Percentiles rank a stretch among this genome's conserved stretches.
Evolutionary conservation across 2,888 invertebrate genomes (phyloP).

Genomic region (Altica lythri): DNA sequence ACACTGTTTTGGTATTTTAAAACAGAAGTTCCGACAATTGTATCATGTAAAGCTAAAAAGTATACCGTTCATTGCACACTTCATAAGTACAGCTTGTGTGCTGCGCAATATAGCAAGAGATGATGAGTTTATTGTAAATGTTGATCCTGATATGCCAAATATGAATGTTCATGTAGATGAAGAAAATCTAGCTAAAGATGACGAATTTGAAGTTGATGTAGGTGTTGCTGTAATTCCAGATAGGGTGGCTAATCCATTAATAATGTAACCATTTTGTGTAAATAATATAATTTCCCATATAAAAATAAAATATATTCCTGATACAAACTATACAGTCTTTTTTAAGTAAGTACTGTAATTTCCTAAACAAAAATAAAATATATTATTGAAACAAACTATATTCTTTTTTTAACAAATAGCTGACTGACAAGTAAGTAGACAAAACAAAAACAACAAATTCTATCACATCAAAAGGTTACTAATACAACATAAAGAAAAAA

Average conservation of each 20-base stretch:
- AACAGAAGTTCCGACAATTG: conserved; percentile 28
- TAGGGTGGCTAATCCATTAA: too few species aligned
- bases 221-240: conserved; percentile 5
- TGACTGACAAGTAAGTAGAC: too few species aligned
- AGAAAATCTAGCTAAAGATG: background rate
- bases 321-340: too few species aligned
- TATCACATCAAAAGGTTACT: too few species aligned
- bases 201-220: background rate
- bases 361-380: too few species aligned
- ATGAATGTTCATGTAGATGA: background rate
- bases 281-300: too few species aligned
- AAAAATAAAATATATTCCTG: too few species aligned
- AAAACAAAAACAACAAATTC: too few species aligned
- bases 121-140: conserved; percentile 6
- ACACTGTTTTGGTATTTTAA: conserved; percentile 25
- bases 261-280: background rate
- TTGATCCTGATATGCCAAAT: conserved; percentile 2
- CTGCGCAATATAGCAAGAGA: conserved; percentile 28
- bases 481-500: too few species aligned
- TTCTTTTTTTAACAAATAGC: too few species aligned
- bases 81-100: conserved; percentile 24
- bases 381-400: too few species aligned
- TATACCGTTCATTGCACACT: conserved; percentile 22
- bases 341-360: too few species aligned
- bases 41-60: conserved; percentile 24